Evolutionary conservation across 2,888 invertebrate species (phyloP).

Genomic region (Trachelus tabidus): DNA sequence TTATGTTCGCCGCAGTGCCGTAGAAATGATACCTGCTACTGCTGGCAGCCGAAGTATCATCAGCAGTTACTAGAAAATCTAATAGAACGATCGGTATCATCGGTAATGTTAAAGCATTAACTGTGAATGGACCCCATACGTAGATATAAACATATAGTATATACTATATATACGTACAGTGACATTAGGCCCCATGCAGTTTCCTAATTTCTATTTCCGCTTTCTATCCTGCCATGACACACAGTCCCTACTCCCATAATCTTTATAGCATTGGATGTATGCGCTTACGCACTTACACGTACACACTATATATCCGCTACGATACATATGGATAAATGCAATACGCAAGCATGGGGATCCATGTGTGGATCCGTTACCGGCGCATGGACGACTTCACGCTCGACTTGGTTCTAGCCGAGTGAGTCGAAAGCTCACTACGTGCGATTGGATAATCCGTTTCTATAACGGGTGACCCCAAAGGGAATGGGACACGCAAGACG

Average conservation of each 20-base stretch:
- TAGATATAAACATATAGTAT: neutral
- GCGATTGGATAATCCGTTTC: slow-evolving; percentile 40
- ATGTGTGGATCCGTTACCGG: neutral
- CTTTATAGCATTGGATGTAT: neutral
- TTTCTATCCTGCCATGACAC: slow-evolving; percentile 19
- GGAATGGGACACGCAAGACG: neutral
- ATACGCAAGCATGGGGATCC: neutral
- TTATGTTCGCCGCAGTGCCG: slow-evolving; percentile 19
- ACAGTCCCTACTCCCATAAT: neutral
- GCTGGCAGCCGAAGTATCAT: neutral
- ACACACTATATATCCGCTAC: neutral
- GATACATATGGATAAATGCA: neutral
- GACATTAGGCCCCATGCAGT: slow-evolving; percentile 14
- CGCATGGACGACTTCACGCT: slow-evolving; percentile 15
- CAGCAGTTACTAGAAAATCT: neutral
- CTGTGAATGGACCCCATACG: neutral
- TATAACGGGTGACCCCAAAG: slow-evolving; percentile 22
- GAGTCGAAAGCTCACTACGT: slow-evolving; percentile 18
- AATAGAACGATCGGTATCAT: neutral
- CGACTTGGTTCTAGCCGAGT: slow-evolving; percentile 31
- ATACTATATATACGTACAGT: neutral
- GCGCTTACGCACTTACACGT: neutral
- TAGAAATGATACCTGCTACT: slow-evolving; percentile 10
- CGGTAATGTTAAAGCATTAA: neutral
- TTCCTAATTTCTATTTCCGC: slow-evolving; percentile 45